Percentiles rank a stretch among this genome's conserved stretches.
Evolutionary conservation across 2,797 vertebrate species (phyloP).

Genomic region (Alfaro cultratus): DNA sequence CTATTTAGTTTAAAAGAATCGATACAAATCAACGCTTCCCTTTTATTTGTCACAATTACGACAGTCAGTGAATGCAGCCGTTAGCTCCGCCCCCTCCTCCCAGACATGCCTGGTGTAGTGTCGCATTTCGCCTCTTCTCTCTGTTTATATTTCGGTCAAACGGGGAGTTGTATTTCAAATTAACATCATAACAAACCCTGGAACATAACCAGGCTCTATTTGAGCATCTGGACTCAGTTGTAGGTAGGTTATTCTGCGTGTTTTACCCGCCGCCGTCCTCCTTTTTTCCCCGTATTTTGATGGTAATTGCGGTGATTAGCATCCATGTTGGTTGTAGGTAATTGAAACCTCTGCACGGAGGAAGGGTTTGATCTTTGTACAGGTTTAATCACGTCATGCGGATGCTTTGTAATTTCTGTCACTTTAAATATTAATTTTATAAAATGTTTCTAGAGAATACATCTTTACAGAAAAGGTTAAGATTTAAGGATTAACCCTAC

Average conservation of each 20-base stretch:
- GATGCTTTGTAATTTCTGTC: not conserved
- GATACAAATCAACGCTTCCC: not conserved
- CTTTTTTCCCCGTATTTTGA: slow-evolving; percentile 16
- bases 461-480: not conserved
- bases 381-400: not conserved
- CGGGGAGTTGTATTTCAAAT: not conserved
- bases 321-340: slow-evolving; percentile 68
- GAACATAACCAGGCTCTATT: not conserved
- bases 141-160: slow-evolving; percentile 33
- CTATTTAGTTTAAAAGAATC: not conserved
- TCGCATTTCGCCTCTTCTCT: slow-evolving; percentile 8
- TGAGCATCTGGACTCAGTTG: slow-evolving; percentile 3
- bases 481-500: not conserved
- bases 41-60: not conserved
- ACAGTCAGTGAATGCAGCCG: slow-evolving; percentile 41
- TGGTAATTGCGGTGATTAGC: slow-evolving; percentile 72
- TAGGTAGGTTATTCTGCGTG: slow-evolving; percentile 45
- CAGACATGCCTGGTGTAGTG: slow-evolving; percentile 29
- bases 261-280: slow-evolving; percentile 31
- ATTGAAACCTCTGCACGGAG: slow-evolving; percentile 57
- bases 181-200: not conserved
- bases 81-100: slow-evolving; percentile 30
- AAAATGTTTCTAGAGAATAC: not conserved
- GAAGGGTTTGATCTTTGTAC: slow-evolving; percentile 12
- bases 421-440: not conserved